Evolutionary conservation across 1,140 invertebrate genomes (phyloP), one percentile per base, ranked within the genome.

Genomic region (Saccostrea glomerata): DNA sequence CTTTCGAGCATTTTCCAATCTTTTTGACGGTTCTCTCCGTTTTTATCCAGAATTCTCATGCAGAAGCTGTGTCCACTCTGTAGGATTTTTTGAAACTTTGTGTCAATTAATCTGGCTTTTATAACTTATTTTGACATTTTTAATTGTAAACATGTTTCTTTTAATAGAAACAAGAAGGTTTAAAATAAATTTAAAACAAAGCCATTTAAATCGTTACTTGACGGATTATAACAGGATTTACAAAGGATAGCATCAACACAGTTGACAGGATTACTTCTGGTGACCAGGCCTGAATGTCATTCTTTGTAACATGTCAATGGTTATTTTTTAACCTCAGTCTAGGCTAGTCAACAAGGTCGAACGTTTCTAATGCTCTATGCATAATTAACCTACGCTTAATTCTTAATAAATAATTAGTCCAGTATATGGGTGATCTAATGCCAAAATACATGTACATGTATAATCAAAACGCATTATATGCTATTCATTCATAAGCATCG

Each of bases 211-310:
- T 36, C 23, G 12, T 77, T 30, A 17, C 15, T 4, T 36, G 23
- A 25, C 70, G 30, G 30, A 12, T 77, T 13, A 36, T 36, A 77
- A 36, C 23, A 30, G 25, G 15, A 2, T 30, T 30, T 15, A 77
- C 25, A 77, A 77, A 77, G 60, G 25, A 30, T 30, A 30, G 25
- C 66, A 15, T 77, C 25, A 77, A 77, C 70, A 36, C 23, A 13
- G 13, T 77, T 77, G 25, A 77, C 15, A 5, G 30, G 7, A 77
- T 77, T 77, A 77, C 70, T 77, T 77, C 70, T 77, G 70, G 70
- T 36, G 3, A 15, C 12, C 70, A 20, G 60, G 9, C 17, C 7
- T 66, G 15, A 66, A 66, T 66, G 23, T 47, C 5, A 6, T 47
- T 47, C 5, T 47, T 47, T 47, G 5, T 47, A 47, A 47, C 47